These are phyloP conservation scores for Euwallacea fornicatus DNA, from an alignment of 1,140 invertebrate genomes.

Conservation along the genomic window DNA sequence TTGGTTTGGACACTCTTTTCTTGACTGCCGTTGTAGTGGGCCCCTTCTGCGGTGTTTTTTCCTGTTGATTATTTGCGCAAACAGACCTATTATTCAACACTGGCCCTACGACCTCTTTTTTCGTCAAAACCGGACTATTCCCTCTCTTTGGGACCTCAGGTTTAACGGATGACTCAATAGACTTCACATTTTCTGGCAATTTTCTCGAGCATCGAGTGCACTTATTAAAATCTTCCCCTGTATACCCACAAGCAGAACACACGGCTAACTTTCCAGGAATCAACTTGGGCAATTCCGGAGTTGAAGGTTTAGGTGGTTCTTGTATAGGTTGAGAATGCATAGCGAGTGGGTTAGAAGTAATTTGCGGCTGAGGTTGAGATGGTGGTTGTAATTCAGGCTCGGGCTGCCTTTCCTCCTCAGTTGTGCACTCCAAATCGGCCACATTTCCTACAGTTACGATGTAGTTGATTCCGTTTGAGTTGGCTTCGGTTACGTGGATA, in stretches of 20 bases:
- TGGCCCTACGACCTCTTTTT: neutral
- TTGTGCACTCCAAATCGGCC: constrained; percentile 22
- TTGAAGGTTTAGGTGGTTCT: constrained; percentile 36
- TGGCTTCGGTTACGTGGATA: constrained; percentile 71
- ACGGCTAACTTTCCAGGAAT: constrained; percentile 70
- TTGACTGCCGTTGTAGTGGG: constrained; percentile 10
- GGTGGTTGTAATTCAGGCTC: neutral
- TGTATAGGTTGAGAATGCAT: neutral
- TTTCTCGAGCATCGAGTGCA: constrained; percentile 63
- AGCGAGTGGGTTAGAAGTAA: neutral
- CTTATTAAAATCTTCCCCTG: constrained; percentile 69
- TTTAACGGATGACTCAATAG: constrained; percentile 45
- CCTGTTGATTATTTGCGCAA: too few relatives aligned
- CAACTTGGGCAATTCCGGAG: constrained; percentile 56
- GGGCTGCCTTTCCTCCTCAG: constrained; percentile 27
- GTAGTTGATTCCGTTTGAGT: constrained; percentile 71
- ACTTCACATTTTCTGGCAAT: constrained; percentile 59
- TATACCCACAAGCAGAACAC: constrained; percentile 71
- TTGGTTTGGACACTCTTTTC: constrained; percentile 40
- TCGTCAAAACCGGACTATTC: neutral
- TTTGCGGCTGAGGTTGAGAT: neutral
- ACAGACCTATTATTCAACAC: too few relatives aligned
- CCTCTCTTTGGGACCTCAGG: neutral
- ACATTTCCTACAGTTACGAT: constrained; percentile 67
- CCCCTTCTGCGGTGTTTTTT: too few relatives aligned